These are phyloP conservation scores for Ephydatia muelleri DNA, from an alignment of 37 sponge, comb jelly and placozoan species.

Conservation along the genomic window DNA sequence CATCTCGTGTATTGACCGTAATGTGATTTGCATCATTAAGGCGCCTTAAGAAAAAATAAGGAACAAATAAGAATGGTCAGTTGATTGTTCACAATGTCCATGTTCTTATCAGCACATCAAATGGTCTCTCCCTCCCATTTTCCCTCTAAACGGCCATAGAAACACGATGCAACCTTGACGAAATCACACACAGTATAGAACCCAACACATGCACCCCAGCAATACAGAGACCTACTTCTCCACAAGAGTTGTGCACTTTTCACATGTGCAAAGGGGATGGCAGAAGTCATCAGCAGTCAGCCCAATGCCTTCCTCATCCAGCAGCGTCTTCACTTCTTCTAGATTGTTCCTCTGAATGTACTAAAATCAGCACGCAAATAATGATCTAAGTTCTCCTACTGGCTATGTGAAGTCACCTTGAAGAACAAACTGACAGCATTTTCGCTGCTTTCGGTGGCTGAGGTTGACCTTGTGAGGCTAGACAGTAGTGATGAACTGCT, in stretches of 20 bases:
- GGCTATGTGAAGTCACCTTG: background rate
- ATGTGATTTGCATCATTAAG: conserved; percentile 41
- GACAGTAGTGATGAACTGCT: background rate
- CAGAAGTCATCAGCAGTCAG: conserved; percentile 48
- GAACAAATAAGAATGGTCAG: background rate
- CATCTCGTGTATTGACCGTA: conserved; percentile 68
- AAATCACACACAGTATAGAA: background rate
- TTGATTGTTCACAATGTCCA: background rate
- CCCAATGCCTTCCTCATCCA: conserved; percentile 22
- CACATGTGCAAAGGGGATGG: conserved; percentile 94
- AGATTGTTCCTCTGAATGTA: conserved; percentile 3
- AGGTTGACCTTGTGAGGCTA: background rate
- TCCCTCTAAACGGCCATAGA: background rate
- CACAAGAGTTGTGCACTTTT: conserved; percentile 51
- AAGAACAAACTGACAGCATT: background rate
- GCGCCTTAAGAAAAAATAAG: conserved; percentile 19
- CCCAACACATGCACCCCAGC: background rate
- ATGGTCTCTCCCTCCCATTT: background rate
- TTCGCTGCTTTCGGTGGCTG: background rate
- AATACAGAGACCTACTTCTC: conserved; percentile 22
- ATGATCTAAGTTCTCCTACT: background rate
- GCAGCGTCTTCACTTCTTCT: conserved; percentile 22
- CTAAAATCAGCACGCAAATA: background rate
- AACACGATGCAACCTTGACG: no score
- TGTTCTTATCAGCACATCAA: background rate